Conservation (phyloP, 2,113 vertebrate genomes). For the Psettodes erumei region DNA sequence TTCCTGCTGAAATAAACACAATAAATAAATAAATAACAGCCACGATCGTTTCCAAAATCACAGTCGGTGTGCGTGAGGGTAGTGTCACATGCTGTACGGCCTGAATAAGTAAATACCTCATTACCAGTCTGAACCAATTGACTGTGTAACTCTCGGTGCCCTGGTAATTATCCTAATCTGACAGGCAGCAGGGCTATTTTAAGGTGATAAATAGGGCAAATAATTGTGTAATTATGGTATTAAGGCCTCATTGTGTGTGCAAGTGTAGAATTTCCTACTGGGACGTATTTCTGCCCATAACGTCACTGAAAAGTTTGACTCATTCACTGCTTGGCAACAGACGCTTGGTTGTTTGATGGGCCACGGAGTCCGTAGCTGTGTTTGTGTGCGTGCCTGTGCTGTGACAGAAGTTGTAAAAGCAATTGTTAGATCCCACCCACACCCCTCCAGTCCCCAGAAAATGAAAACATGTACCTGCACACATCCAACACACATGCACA, state of each 20-base stretch:
- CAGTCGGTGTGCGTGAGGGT: neutral
- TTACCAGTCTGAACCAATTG: neutral
- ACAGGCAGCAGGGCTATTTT: conserved; percentile 11
- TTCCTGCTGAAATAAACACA: neutral
- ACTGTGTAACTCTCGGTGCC: conserved; percentile 21
- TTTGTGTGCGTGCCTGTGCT: conserved; percentile 31
- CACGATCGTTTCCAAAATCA: neutral
- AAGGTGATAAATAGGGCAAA: conserved; percentile 14
- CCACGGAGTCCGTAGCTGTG: conserved; percentile 30
- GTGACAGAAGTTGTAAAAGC: conserved; percentile 51
- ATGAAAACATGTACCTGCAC: conserved; percentile 22
- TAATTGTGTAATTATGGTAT: conserved; percentile 48
- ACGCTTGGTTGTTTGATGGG: conserved; percentile 52
- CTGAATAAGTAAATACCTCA: neutral
- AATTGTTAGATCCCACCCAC: conserved; percentile 33
- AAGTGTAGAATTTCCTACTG: conserved; percentile 41
- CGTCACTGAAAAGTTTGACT: conserved; percentile 56
- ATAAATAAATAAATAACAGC: neutral
- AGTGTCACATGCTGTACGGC: neutral
- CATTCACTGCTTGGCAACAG: conserved; percentile 48
- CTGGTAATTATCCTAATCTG: conserved; percentile 40
- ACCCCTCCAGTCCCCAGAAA: conserved; percentile 20
- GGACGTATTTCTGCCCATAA: conserved; percentile 46
- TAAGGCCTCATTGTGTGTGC: conserved; percentile 45
- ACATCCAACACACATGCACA: conserved; percentile 1